Conservation (phyloP, 2,113 vertebrate species). For the Mastomys natalensis region DNA sequence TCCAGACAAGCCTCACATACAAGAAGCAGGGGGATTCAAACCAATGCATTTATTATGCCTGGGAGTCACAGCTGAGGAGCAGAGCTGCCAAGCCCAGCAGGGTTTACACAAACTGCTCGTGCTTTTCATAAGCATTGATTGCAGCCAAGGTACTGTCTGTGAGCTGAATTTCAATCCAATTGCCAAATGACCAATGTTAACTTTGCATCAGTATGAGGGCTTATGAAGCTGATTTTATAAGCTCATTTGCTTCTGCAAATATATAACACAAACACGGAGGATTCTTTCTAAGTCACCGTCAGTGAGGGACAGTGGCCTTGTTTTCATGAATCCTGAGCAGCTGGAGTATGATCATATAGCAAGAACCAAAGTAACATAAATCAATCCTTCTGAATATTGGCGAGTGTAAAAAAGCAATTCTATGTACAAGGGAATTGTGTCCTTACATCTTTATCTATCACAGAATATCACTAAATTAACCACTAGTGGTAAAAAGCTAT, state of each 20-base stretch:
- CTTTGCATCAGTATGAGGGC: conserved; percentile 43
- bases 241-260: conserved; percentile 53
- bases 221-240: conserved; percentile 64
- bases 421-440: conserved; percentile 34
- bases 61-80: conserved; percentile 73
- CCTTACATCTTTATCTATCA: conserved; percentile 32
- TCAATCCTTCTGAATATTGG: not conserved
- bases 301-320: not conserved
- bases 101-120: conserved; percentile 65
- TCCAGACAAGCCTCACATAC: conserved; percentile 78
- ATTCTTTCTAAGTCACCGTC: conserved; percentile 42
- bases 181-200: conserved; percentile 69
- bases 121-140: conserved; percentile 78
- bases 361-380: conserved; percentile 17
- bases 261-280: conserved; percentile 48
- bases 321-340: conserved; percentile 34
- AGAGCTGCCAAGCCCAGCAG: conserved; percentile 67
- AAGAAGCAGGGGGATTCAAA: conserved; percentile 75
- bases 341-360: not conserved
- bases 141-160: conserved; percentile 71
- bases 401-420: not conserved
- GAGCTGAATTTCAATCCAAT: conserved; percentile 73
- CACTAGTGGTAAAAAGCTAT: not conserved
- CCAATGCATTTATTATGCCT: conserved; percentile 80
- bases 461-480: conserved; percentile 54